Percentiles rank a stretch among this genome's conserved stretches.
These are phyloP conservation scores for Danio choprae DNA, from an alignment of 2,797 vertebrate genomes.

Conservation along the genomic window DNA sequence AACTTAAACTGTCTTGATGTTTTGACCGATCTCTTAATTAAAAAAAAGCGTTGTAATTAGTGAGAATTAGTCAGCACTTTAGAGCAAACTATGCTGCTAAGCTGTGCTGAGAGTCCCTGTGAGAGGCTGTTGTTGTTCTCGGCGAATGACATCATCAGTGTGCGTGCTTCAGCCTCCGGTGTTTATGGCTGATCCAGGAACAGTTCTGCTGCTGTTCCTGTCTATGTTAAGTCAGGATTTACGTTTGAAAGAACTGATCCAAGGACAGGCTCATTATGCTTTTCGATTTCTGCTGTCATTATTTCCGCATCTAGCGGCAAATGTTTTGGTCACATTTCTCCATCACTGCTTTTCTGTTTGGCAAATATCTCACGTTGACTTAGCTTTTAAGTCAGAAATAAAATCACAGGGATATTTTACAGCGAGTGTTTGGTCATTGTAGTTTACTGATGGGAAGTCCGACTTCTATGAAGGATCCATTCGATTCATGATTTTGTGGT, in stretches of 20 bases:
- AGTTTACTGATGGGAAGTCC: background rate
- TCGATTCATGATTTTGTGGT: background rate
- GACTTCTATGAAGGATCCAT: background rate
- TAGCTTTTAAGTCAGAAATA: background rate
- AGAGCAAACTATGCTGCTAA: constrained; percentile 30
- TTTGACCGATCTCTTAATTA: background rate
- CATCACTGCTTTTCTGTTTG: background rate
- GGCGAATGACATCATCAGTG: constrained; percentile 47
- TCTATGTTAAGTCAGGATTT: background rate
- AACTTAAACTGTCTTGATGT: background rate
- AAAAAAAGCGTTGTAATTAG: background rate
- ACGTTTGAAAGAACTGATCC: background rate
- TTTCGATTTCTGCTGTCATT: background rate
- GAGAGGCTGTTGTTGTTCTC: constrained; percentile 46
- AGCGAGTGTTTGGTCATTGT: background rate
- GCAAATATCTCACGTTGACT: background rate
- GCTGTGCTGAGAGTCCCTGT: constrained; percentile 1
- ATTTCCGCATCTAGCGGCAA: background rate
- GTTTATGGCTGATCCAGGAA: constrained; percentile 29
- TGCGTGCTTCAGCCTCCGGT: constrained; percentile 1
- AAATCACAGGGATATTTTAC: background rate
- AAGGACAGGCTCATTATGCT: background rate
- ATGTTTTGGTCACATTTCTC: background rate
- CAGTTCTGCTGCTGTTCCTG: background rate
- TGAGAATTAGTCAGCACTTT: background rate